Evolutionary conservation across 2,113 vertebrate genomes (phyloP).

Genomic region (Procavia capensis): DNA sequence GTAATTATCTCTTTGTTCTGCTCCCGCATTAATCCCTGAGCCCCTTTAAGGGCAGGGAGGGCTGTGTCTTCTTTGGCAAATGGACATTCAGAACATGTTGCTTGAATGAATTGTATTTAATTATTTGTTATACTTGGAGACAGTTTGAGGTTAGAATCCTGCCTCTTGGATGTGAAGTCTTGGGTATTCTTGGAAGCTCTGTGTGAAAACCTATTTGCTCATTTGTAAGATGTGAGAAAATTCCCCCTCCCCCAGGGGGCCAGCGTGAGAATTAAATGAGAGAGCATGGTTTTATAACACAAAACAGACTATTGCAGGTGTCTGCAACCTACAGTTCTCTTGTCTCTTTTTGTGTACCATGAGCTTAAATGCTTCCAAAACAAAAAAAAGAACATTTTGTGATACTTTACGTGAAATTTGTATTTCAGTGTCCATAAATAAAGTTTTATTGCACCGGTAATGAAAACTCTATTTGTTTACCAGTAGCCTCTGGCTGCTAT

Average conservation of each 20-base stretch:
- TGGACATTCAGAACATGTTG: background rate
- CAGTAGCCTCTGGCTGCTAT: background rate
- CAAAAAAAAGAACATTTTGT: background rate
- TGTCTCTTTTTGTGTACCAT: background rate
- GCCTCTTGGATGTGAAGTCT: background rate
- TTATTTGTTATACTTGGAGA: slow-evolving; percentile 46
- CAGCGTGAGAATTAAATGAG: background rate
- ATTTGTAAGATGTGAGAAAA: slow-evolving; percentile 35
- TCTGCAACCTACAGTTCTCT: background rate
- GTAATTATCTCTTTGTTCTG: background rate
- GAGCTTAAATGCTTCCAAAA: background rate
- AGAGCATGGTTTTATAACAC: background rate
- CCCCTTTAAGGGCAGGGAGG: background rate
- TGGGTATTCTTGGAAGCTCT: background rate
- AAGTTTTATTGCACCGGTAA: background rate
- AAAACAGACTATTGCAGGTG: background rate
- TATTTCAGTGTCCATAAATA: background rate
- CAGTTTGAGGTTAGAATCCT: background rate
- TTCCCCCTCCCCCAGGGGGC: background rate
- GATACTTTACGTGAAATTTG: background rate
- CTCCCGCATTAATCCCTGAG: background rate
- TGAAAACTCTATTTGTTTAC: background rate
- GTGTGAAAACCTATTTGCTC: slow-evolving; percentile 8
- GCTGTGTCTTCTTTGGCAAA: background rate
- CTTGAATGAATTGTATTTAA: background rate